A percentile compares a stretch with the other conserved stretches of the same genome.
phyloP scores from a whole-genome alignment of 2,113 vertebrate species.

The Antennarius striatus region DNA sequence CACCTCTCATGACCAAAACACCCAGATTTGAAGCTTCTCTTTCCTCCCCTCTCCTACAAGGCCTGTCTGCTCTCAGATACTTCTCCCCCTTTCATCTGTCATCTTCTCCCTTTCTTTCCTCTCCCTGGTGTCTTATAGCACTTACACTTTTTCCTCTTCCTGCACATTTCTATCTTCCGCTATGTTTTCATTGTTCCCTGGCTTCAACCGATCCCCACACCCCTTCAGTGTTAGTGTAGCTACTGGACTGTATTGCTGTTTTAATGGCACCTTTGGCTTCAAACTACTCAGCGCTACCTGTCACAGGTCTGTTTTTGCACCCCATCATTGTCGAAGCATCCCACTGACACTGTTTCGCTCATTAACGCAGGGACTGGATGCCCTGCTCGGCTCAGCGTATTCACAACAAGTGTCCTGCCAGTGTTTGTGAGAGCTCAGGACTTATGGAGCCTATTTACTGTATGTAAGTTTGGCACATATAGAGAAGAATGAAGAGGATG shows the following conservation, averaged over 20 bases:
- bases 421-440: constrained; percentile 34
- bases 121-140: constrained; percentile 9
- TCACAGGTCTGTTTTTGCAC: constrained; percentile 63
- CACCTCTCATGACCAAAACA: not conserved
- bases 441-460: constrained; percentile 52
- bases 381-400: constrained; percentile 30
- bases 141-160: constrained; percentile 22
- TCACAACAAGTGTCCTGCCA: constrained; percentile 42
- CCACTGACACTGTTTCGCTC: constrained; percentile 54
- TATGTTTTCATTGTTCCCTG: constrained; percentile 17
- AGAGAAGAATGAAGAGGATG: constrained; percentile 38
- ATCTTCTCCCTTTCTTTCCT: constrained; percentile 8
- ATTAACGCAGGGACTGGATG: constrained; percentile 47
- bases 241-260: constrained; percentile 32
- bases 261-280: constrained; percentile 62
- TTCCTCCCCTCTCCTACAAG: not conserved
- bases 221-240: constrained; percentile 30
- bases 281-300: constrained; percentile 52
- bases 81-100: constrained; percentile 18
- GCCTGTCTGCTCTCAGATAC: constrained; percentile 9
- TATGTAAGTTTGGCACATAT: constrained; percentile 55
- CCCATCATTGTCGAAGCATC: constrained; percentile 50
- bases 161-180: not conserved
- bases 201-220: constrained; percentile 16
- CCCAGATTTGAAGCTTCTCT: not conserved